A percentile compares a stretch with the other conserved stretches of the same genome.
Conservation (phyloP, 2,888 invertebrate species). For the Caenorhabditis wallacei region DNA sequence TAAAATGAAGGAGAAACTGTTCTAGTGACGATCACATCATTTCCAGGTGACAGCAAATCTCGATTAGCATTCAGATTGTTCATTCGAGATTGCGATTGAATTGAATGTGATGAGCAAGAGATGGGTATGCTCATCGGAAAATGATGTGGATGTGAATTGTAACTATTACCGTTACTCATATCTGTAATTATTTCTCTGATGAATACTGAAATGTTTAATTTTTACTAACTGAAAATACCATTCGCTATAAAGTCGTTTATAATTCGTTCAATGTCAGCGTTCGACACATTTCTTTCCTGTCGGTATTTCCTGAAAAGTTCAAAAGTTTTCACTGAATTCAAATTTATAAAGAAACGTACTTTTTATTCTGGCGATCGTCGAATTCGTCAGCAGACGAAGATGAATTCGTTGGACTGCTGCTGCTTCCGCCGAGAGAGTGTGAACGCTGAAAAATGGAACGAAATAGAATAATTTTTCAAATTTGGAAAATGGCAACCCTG, state of each 20-base stretch:
- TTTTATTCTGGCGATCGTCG: slow-evolving; percentile 42
- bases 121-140: slow-evolving; percentile 57
- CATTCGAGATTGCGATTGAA: slow-evolving; percentile 59
- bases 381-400: slow-evolving; percentile 52
- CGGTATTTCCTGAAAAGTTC: slow-evolving; percentile 50
- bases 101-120: slow-evolving; percentile 62
- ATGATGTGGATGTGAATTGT: slow-evolving; percentile 41
- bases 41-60: slow-evolving; percentile 62
- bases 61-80: slow-evolving; percentile 60
- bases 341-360: slow-evolving; percentile 24
- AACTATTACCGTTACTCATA: slow-evolving; percentile 65
- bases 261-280: slow-evolving; percentile 60
- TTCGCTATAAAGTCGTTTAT: slow-evolving; percentile 65
- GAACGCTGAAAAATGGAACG: slow-evolving; percentile 56
- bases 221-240: slow-evolving; percentile 51
- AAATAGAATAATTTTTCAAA: background rate
- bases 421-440: slow-evolving; percentile 62
- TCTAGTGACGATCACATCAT: slow-evolving; percentile 66
- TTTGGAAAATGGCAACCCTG: slow-evolving; percentile 3
- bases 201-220: background rate
- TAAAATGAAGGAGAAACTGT: slow-evolving; percentile 69
- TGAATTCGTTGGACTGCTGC: slow-evolving; percentile 59
- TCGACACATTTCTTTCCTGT: slow-evolving; percentile 52
- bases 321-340: background rate
- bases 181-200: slow-evolving; percentile 26